Percentiles rank a stretch among this genome's conserved stretches.
These are phyloP conservation scores for Galagoides demidoff DNA, from an alignment of 2,797 vertebrate species.

Conservation along the genomic window DNA sequence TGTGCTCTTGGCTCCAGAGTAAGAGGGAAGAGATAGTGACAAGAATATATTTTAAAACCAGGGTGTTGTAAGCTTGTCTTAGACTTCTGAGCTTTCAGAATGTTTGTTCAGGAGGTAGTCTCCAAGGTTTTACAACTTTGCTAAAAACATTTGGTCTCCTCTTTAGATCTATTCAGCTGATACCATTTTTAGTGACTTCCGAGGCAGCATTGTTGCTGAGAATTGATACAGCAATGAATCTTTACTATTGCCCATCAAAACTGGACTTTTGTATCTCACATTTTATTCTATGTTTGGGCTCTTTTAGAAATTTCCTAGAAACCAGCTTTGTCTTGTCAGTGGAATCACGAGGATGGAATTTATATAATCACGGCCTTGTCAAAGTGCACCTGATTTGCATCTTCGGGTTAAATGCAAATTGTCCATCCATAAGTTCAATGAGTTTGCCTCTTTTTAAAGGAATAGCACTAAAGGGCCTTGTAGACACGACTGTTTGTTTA, in stretches of 20 bases:
- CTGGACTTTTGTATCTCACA: slow-evolving; percentile 52
- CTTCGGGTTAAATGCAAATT: slow-evolving; percentile 82
- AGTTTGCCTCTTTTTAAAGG: slow-evolving; percentile 83
- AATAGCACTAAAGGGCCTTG: slow-evolving; percentile 84
- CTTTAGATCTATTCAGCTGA: slow-evolving; percentile 71
- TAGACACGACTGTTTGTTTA: slow-evolving; percentile 89
- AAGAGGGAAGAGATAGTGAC: slow-evolving; percentile 53
- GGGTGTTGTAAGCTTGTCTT: slow-evolving; percentile 48
- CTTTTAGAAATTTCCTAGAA: slow-evolving; percentile 52
- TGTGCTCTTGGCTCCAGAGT: slow-evolving; percentile 59
- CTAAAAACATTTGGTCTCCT: slow-evolving; percentile 69
- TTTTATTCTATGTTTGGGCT: slow-evolving; percentile 57
- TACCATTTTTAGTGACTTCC: slow-evolving; percentile 75
- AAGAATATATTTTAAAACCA: slow-evolving; percentile 69
- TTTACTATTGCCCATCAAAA: slow-evolving; percentile 69
- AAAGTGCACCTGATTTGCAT: slow-evolving; percentile 79
- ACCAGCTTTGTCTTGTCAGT: slow-evolving; percentile 68
- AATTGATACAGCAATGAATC: slow-evolving; percentile 69
- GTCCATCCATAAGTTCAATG: slow-evolving; percentile 75
- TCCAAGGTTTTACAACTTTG: slow-evolving; percentile 66
- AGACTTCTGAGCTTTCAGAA: slow-evolving; percentile 66
- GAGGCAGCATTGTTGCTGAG: slow-evolving; percentile 57
- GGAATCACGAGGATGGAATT: slow-evolving; percentile 65
- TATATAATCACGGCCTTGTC: slow-evolving; percentile 67
- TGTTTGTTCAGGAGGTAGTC: slow-evolving; percentile 66